phyloP scores from a whole-genome alignment of 2,113 vertebrate species.

The Pedetes capensis region DNA sequence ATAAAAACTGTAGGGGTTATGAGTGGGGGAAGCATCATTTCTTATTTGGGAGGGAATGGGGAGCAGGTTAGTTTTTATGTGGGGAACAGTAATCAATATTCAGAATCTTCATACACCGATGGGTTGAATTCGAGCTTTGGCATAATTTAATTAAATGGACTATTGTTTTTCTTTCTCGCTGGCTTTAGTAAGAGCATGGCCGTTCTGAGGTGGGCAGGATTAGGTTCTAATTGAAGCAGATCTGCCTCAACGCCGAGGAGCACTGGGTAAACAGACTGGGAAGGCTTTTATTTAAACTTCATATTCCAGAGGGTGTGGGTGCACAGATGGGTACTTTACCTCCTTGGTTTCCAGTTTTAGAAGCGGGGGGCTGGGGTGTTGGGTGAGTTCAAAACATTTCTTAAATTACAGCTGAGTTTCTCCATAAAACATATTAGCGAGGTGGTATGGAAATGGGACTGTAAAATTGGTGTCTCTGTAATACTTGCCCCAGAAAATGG shows the following conservation, averaged over 20 bases:
- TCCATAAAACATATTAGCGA: conserved; percentile 45
- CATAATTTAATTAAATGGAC: conserved; percentile 69
- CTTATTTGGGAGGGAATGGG: neutral
- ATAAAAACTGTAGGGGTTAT: neutral
- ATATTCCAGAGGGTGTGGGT: neutral
- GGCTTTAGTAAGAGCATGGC: neutral
- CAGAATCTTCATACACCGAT: conserved; percentile 38
- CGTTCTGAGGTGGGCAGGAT: conserved; percentile 17
- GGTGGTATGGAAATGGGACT: neutral
- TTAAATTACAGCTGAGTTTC: neutral
- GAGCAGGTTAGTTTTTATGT: neutral
- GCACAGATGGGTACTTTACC: conserved; percentile 8
- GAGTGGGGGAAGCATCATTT: neutral
- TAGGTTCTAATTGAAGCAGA: conserved; percentile 51
- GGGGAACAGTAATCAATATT: conserved; percentile 28
- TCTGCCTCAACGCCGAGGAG: conserved; percentile 33
- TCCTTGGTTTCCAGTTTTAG: conserved; percentile 58
- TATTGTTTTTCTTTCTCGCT: conserved; percentile 63
- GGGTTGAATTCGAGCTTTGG: conserved; percentile 45
- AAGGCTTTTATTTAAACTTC: conserved; percentile 48
- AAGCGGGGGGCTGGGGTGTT: neutral
- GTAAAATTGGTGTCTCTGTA: conserved; percentile 5
- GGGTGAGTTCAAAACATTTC: conserved; percentile 29
- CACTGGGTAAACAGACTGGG: conserved; percentile 8
- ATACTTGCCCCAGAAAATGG: conserved; percentile 30